Evolutionary conservation across 2,113 vertebrate genomes (phyloP), one percentile per base, ranked within the genome.

Genomic region (Neoarius graeffei): DNA sequence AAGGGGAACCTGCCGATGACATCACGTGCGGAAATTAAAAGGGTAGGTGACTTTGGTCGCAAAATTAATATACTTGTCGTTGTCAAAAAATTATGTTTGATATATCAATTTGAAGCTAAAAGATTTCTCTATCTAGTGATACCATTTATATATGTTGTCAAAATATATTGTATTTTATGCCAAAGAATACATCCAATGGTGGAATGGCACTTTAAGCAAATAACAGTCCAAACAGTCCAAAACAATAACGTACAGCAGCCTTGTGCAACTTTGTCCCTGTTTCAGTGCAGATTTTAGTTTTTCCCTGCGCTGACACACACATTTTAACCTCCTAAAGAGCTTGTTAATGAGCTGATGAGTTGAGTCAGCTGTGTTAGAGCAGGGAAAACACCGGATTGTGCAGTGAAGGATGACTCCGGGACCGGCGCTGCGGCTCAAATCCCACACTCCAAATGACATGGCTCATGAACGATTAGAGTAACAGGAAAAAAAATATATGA

Each of bases 331-430:
- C 66, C 83, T 73, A 54, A 81, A 66, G n/a, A 27, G 60, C 62
- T 80, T 56, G 60, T 67, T 86, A 67, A 86, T 81, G 50, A 86
- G 15, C 85, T 69, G 85, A 86, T 81, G 48, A 57, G 85, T 86
- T 2, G 69, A 74, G 52, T 85, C 84, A 74, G 84, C 69, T 59
- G 84, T 48, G 84, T 59, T 60, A 57, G 52, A 60, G 30, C 54
- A n/a, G 67, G 17, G 35, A 76, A 85, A 85, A 74, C 82, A 84
- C 62, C 4, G 30, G 62, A 60, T 57, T 74, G 84, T 59, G 54
- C 84, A 14, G 69, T 73, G 27, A 73, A 57, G 54, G 69, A 85
- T 20, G 54, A 60, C 30, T 60, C n/a, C 14, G 8, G 7, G 13
- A 4, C 25, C 25, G 4, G 25, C 20, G 14, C 42, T 67, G 48